Percentiles rank a stretch among this genome's conserved stretches.
Conservation (phyloP, 2,888 invertebrate species). For the Crocallis elinguaria region DNA sequence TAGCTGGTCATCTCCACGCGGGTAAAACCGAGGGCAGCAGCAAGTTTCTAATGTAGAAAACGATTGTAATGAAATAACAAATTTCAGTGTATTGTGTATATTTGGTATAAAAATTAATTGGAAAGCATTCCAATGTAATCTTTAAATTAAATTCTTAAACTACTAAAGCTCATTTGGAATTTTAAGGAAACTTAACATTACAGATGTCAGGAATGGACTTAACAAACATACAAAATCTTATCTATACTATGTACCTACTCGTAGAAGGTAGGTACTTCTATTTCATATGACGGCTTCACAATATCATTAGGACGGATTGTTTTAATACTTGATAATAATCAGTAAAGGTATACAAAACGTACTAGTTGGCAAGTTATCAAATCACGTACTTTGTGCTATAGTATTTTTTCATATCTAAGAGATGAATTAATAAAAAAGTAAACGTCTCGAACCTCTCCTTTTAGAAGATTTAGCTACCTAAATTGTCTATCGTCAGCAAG, state of each 20-base stretch:
- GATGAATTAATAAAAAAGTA: no score
- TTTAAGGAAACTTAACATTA: constrained; percentile 29
- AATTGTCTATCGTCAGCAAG: no score
- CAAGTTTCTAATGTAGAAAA: not conserved
- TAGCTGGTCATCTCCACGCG: no score
- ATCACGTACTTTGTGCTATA: not conserved
- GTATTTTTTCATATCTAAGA: no score
- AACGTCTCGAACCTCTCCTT: no score
- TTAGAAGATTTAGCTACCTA: no score
- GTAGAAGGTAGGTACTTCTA: not conserved
- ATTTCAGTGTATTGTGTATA: constrained; percentile 62
- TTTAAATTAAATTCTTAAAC: constrained; percentile 56
- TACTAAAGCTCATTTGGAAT: constrained; percentile 42
- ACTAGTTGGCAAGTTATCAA: not conserved
- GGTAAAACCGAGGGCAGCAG: no score
- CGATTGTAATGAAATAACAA: constrained; percentile 25
- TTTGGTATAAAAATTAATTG: constrained; percentile 80
- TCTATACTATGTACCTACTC: not conserved
- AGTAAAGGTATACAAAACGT: not conserved
- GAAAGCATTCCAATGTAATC: constrained; percentile 64
- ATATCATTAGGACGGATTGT: constrained; percentile 13
- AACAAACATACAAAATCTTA: not conserved
- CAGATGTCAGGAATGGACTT: not conserved
- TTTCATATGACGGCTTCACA: not conserved
- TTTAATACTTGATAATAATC: constrained; percentile 11